These are phyloP conservation scores for Parauchenoglanis ngamensis DNA, from an alignment of 2,797 vertebrate species.

Conservation along the genomic window DNA sequence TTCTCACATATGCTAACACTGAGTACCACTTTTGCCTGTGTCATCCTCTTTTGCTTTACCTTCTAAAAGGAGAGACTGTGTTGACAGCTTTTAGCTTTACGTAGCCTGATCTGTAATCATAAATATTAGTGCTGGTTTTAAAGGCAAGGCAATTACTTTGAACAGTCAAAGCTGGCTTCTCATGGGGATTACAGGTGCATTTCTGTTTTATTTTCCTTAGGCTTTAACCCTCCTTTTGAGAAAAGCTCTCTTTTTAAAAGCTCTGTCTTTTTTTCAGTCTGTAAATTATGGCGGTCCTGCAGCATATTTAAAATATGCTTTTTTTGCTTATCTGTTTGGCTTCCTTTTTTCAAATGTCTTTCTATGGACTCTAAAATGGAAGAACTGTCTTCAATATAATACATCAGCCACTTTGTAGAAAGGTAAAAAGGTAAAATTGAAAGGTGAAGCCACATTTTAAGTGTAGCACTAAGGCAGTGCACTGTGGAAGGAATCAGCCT, in stretches of 20 bases:
- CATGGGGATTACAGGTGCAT: constrained; percentile 70
- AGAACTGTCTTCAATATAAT: constrained; percentile 54
- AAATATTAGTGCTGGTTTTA: constrained; percentile 69
- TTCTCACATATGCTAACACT: constrained; percentile 76
- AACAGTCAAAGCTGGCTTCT: constrained; percentile 66
- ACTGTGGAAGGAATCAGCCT: constrained; percentile 52
- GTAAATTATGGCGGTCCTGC: constrained; percentile 66
- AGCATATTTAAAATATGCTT: constrained; percentile 62
- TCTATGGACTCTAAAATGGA: constrained; percentile 60
- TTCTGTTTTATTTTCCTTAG: constrained; percentile 69
- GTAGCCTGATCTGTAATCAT: constrained; percentile 63
- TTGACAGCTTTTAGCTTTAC: constrained; percentile 57
- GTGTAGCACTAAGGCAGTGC: constrained; percentile 52
- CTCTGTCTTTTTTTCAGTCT: constrained; percentile 55
- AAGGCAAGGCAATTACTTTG: constrained; percentile 69
- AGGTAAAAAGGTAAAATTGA: constrained; percentile 59
- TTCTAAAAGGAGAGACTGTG: constrained; percentile 58
- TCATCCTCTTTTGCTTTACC: constrained; percentile 52
- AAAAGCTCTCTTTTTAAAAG: constrained; percentile 59
- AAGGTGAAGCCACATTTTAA: constrained; percentile 64
- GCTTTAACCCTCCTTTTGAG: constrained; percentile 63
- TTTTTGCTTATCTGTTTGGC: constrained; percentile 59
- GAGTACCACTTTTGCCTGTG: constrained; percentile 32
- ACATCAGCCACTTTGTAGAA: constrained; percentile 52
- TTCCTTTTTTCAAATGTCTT: constrained; percentile 57